A percentile compares a stretch with the other conserved stretches of the same genome.
Evolutionary conservation across 1,140 invertebrate genomes (phyloP).

Genomic region (Rhopalosiphum padi): DNA sequence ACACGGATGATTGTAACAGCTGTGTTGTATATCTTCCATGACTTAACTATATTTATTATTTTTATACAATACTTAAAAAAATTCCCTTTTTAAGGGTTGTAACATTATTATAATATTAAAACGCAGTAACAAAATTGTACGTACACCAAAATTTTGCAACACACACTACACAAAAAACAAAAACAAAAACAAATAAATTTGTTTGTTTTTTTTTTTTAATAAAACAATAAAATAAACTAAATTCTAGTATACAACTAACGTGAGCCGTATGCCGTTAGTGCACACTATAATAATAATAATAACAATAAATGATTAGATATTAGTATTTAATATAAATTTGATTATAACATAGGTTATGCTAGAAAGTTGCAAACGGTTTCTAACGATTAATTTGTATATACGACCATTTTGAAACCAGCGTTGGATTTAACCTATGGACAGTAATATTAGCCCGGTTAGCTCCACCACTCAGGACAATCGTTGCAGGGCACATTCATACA

Average conservation of each 20-base stretch:
- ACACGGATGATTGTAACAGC: constrained; percentile 57
- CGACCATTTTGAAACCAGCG: constrained; percentile 27
- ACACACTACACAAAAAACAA: constrained; percentile 53
- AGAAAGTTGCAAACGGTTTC: constrained; percentile 33
- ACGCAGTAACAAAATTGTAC: constrained; percentile 58
- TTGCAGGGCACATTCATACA: background rate
- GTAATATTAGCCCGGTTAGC: constrained; percentile 25
- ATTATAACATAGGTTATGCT: constrained; percentile 36
- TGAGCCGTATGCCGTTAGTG: constrained; percentile 57
- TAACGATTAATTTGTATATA: constrained; percentile 44
- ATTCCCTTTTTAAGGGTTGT: constrained; percentile 20
- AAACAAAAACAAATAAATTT: constrained; percentile 40
- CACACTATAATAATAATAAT: constrained; percentile 40
- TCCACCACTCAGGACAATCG: background rate
- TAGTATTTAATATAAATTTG: constrained; percentile 39
- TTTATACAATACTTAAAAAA: constrained; percentile 58
- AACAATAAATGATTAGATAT: constrained; percentile 45
- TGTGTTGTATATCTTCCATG: constrained; percentile 56
- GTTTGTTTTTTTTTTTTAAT: background rate
- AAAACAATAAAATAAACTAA: constrained; percentile 46
- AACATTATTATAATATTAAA: constrained; percentile 57
- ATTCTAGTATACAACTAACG: constrained; percentile 51
- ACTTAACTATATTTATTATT: constrained; percentile 57
- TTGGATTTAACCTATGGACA: constrained; percentile 49
- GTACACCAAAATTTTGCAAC: constrained; percentile 57